These are phyloP conservation scores for Eciton burchellii DNA, from an alignment of 1,140 invertebrate genomes.

Conservation along the genomic window DNA sequence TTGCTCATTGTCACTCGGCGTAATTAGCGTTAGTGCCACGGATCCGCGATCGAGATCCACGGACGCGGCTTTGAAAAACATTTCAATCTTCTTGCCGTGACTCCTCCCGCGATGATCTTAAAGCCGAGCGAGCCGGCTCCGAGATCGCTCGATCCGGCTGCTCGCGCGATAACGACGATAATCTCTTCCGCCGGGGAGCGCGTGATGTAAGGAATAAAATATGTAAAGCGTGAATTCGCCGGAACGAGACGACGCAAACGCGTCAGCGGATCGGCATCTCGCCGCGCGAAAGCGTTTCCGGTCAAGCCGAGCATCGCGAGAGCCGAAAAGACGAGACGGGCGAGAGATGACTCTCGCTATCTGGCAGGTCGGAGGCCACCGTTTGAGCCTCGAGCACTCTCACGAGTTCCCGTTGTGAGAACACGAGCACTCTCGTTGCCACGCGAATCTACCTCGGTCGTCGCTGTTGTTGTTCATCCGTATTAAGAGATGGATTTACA, in stretches of 20 bases:
- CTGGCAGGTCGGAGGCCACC: constrained; percentile 15
- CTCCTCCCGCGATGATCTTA: constrained; percentile 14
- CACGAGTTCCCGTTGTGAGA: constrained; percentile 44
- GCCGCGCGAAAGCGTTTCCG: no score
- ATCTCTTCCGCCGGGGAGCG: neutral
- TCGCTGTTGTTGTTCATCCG: constrained; percentile 48
- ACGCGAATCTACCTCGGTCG: constrained; percentile 24
- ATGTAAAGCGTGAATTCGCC: no score
- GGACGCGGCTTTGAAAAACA: constrained; percentile 49
- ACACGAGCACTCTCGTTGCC: constrained; percentile 57
- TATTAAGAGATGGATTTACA: constrained; percentile 75
- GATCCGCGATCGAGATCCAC: constrained; percentile 34
- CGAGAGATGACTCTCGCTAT: constrained; percentile 33
- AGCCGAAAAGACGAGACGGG: constrained; percentile 41
- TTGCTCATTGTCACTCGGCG: constrained; percentile 54
- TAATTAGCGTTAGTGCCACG: constrained; percentile 38
- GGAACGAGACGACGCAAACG: constrained; percentile 51
- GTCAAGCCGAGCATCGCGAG: constrained; percentile 74
- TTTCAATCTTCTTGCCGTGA: constrained; percentile 41
- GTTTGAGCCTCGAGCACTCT: constrained; percentile 47
- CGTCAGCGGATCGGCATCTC: constrained; percentile 70
- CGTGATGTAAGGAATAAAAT: no score
- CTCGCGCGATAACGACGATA: neutral
- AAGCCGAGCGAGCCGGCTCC: neutral
- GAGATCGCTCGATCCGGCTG: neutral